Conservation (phyloP, 64 coral and sea anemone genomes). For the Pocillopora verrucosa region DNA sequence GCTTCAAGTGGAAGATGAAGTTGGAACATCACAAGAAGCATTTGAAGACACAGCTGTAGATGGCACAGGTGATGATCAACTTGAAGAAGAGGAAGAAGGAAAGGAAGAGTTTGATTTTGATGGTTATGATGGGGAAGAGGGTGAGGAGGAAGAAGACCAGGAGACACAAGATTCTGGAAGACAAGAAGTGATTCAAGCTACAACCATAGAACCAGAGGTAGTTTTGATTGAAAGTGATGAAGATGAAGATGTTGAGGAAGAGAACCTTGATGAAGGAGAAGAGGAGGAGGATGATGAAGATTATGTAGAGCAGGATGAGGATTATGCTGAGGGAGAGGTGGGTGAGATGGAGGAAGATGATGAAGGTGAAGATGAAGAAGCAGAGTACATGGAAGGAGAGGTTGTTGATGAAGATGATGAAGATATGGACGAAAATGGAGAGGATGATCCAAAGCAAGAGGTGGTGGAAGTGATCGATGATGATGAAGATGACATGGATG, state of each 20-base stretch:
- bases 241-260: constrained; percentile 43
- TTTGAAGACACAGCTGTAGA: constrained; percentile 22
- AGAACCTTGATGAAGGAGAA: neutral
- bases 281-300: constrained; percentile 16
- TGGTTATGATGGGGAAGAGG: constrained; percentile 2
- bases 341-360: constrained; percentile 33
- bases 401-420: constrained; percentile 43
- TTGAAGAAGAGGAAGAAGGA: constrained; percentile 16
- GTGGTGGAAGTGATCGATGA: constrained; percentile 71
- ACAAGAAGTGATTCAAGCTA: constrained; percentile 8
- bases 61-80: neutral
- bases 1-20: constrained; percentile 20
- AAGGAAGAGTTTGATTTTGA: constrained; percentile 32
- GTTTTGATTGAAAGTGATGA: constrained; percentile 55
- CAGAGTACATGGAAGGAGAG: constrained; percentile 47
- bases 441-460: constrained; percentile 20
- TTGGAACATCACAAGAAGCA: constrained; percentile 33
- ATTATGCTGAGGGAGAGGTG: constrained; percentile 3
- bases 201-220: constrained; percentile 28
- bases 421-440: constrained; percentile 44
- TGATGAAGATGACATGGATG: constrained; percentile 44
- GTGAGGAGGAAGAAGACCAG: neutral
- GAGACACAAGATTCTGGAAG: constrained; percentile 41
- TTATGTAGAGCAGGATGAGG: constrained; percentile 31
- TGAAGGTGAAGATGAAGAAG: constrained; percentile 35